Evolutionary conservation across 2,888 invertebrate species (phyloP).

Genomic region (Zele albiditarsus): DNA sequence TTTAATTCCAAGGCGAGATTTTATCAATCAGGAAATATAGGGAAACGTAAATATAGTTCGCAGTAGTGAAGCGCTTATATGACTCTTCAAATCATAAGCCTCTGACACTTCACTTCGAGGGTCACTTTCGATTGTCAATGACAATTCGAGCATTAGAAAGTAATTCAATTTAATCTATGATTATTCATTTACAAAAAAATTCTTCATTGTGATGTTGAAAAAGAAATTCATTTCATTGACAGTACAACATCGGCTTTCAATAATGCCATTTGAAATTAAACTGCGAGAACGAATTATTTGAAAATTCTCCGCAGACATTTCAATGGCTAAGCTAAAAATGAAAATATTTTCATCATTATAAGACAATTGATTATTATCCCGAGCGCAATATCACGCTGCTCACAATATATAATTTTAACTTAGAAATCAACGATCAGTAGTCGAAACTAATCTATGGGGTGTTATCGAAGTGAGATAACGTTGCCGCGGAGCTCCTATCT

Average conservation of each 20-base stretch:
- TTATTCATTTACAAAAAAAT: neutral
- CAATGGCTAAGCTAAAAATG: too few species aligned
- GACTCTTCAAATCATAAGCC: slow-evolving; percentile 52
- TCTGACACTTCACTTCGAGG: slow-evolving; percentile 61
- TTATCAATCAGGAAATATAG: slow-evolving; percentile 15
- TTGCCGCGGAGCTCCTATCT: slow-evolving; percentile 69
- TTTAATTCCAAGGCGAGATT: slow-evolving; percentile 17
- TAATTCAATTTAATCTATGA: slow-evolving; percentile 8
- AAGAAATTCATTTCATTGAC: too few species aligned
- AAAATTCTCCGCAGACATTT: too few species aligned
- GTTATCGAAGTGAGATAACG: slow-evolving; percentile 68
- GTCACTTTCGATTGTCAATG: slow-evolving; percentile 60
- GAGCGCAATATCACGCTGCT: slow-evolving; percentile 18
- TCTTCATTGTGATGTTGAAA: too few species aligned
- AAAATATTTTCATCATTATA: neutral
- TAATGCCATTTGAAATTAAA: too few species aligned
- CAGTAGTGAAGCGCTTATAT: neutral
- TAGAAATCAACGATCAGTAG: slow-evolving; percentile 60
- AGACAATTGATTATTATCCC: slow-evolving; percentile 40
- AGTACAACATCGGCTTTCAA: too few species aligned
- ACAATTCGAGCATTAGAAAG: slow-evolving; percentile 51
- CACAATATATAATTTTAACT: slow-evolving; percentile 38
- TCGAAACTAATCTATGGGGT: slow-evolving; percentile 67
- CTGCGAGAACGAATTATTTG: too few species aligned
- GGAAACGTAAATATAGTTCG: slow-evolving; percentile 8